A percentile compares a stretch with the other conserved stretches of the same genome.
Evolutionary conservation across 2,888 invertebrate species (phyloP).

Genomic region (Heterodera filipjevi): DNA sequence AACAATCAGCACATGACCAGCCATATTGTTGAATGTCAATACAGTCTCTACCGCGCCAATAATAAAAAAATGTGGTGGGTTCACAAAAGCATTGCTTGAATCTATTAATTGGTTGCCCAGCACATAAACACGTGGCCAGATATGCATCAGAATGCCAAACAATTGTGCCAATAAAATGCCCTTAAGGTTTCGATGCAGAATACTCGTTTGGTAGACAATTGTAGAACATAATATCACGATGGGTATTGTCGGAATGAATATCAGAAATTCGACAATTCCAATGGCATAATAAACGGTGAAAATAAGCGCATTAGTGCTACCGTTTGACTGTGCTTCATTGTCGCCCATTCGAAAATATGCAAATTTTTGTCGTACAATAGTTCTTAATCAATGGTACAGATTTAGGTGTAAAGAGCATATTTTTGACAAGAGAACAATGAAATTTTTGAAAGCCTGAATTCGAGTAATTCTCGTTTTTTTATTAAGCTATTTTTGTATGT

Average conservation of each 20-base stretch:
- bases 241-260: background rate
- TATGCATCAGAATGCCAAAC: background rate
- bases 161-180: constrained; percentile 3
- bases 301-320: background rate
- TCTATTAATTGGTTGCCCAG: background rate
- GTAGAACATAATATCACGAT: background rate
- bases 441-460: too few relatives aligned
- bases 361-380: too few relatives aligned
- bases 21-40: background rate
- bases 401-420: too few relatives aligned
- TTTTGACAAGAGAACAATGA: too few relatives aligned
- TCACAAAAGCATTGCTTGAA: background rate
- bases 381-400: too few relatives aligned
- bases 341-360: too few relatives aligned
- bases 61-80: background rate
- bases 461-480: too few relatives aligned
- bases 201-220: background rate
- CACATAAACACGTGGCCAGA: background rate
- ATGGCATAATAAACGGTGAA: background rate
- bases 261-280: background rate
- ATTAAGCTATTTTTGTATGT: too few relatives aligned
- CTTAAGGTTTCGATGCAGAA: constrained; percentile 16
- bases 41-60: background rate
- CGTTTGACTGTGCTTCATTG: background rate
- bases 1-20: constrained; percentile 12